phyloP scores from a whole-genome alignment of 1,140 invertebrate species.

The Drosophila kanapiae region DNA sequence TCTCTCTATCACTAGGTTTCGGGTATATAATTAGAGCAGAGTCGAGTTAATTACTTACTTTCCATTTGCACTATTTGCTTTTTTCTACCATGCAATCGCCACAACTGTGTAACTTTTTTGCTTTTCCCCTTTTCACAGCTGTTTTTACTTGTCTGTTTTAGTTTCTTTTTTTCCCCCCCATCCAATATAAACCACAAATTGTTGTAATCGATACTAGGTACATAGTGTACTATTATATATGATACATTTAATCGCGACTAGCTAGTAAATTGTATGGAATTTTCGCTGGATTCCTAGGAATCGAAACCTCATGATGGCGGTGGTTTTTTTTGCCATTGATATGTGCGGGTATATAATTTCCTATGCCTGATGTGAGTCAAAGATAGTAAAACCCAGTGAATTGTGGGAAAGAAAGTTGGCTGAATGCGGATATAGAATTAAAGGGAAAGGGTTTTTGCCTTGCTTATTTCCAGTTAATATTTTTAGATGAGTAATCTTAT shows the following conservation, averaged over 20 bases:
- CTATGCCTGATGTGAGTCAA: constrained; percentile 22
- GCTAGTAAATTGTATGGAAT: constrained; percentile 34
- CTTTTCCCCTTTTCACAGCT: constrained; percentile 7
- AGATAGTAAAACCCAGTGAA: constrained; percentile 9
- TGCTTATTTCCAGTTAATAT: not conserved
- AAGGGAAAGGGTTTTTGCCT: not conserved
- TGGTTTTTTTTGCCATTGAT: constrained; percentile 18
- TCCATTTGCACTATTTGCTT: constrained; percentile 27
- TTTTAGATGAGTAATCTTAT: not conserved
- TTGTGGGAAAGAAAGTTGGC: constrained; percentile 7
- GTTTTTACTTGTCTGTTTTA: constrained; percentile 3
- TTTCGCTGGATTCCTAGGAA: constrained; percentile 31
- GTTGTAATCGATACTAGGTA: constrained; percentile 35
- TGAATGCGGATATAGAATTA: constrained; percentile 2
- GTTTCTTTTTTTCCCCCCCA: not conserved
- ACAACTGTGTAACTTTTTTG: constrained; percentile 31
- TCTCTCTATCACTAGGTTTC: constrained; percentile 2
- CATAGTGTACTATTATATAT: not conserved
- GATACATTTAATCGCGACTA: constrained; percentile 1
- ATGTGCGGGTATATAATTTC: constrained; percentile 9
- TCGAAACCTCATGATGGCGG: constrained; percentile 2
- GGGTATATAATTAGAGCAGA: constrained; percentile 40
- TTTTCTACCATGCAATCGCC: constrained; percentile 7
- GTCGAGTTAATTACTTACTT: constrained; percentile 51
- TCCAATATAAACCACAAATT: constrained; percentile 34